Evolutionary conservation across 1,140 invertebrate genomes (phyloP).

Genomic region (Orius laevigatus): DNA sequence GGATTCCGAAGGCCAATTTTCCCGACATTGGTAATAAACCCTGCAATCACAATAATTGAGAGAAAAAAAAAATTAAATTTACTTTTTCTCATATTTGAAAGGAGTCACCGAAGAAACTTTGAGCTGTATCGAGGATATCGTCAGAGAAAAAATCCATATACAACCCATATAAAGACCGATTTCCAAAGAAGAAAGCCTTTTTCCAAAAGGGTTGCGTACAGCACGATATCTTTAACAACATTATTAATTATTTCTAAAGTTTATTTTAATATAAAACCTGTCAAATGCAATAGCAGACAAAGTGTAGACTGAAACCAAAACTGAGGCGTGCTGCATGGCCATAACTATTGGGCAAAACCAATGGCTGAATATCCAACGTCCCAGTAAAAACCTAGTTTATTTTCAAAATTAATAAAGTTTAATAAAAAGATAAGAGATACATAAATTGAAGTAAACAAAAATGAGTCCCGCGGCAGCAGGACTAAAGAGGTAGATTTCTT

Average conservation of each 20-base stretch:
- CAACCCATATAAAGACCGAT: constrained; percentile 25
- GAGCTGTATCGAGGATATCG: constrained; percentile 30
- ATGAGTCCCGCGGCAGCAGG: too few relatives aligned
- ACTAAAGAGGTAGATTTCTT: too few relatives aligned
- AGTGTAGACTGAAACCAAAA: constrained; percentile 30
- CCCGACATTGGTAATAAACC: constrained; percentile 26
- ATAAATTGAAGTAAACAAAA: too few relatives aligned
- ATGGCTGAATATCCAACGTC: constrained; percentile 28
- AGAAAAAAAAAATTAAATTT: constrained; percentile 14
- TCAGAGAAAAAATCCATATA: constrained; percentile 31
- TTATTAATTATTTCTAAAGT: neutral
- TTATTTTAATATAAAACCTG: constrained; percentile 22
- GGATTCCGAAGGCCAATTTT: constrained; percentile 23
- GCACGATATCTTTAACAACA: constrained; percentile 27
- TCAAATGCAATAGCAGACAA: constrained; percentile 30
- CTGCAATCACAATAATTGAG: constrained; percentile 14
- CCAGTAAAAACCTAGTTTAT: constrained; percentile 25
- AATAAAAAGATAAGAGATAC: too few relatives aligned
- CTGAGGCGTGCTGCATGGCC: constrained; percentile 28
- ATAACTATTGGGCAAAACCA: constrained; percentile 28
- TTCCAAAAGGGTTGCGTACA: constrained; percentile 27
- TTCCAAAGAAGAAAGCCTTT: constrained; percentile 24
- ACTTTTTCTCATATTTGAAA: constrained; percentile 22
- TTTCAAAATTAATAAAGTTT: neutral
- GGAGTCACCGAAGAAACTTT: constrained; percentile 25